Conservation (phyloP, 2,113 vertebrate genomes). For the Mustela lutreola region DNA sequence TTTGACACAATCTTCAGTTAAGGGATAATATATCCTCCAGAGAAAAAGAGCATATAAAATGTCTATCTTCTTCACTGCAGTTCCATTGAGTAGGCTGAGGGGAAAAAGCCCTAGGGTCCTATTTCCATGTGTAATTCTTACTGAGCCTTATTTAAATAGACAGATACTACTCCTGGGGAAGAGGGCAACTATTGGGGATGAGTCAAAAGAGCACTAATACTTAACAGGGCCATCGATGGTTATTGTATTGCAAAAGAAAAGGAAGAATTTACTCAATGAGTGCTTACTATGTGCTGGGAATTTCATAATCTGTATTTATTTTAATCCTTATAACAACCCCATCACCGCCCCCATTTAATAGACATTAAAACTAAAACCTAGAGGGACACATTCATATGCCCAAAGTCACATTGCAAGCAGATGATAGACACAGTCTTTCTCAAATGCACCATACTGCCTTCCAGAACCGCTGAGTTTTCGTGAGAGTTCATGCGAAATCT, state of each 20-base stretch:
- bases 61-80: not conserved
- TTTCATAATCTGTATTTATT: not conserved
- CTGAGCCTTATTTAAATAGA: slow-evolving; percentile 43
- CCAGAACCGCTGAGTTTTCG: not conserved
- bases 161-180: not conserved
- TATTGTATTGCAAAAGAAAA: not conserved
- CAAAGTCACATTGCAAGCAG: not conserved
- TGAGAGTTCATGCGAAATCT: not conserved
- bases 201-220: not conserved
- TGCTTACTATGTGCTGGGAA: not conserved
- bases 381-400: not conserved
- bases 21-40: slow-evolving; percentile 62
- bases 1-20: slow-evolving; percentile 36
- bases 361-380: not conserved
- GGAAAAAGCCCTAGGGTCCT: not conserved
- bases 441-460: not conserved
- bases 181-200: not conserved
- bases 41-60: slow-evolving; percentile 17
- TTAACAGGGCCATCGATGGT: not conserved
- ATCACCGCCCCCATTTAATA: not conserved
- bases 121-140: slow-evolving; percentile 36
- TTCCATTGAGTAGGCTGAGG: not conserved
- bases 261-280: not conserved
- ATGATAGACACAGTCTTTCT: not conserved
- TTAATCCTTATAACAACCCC: not conserved